These are phyloP conservation scores for Hermaeophaga mercurialis DNA, from an alignment of 2,888 invertebrate species.

Conservation along the genomic window DNA sequence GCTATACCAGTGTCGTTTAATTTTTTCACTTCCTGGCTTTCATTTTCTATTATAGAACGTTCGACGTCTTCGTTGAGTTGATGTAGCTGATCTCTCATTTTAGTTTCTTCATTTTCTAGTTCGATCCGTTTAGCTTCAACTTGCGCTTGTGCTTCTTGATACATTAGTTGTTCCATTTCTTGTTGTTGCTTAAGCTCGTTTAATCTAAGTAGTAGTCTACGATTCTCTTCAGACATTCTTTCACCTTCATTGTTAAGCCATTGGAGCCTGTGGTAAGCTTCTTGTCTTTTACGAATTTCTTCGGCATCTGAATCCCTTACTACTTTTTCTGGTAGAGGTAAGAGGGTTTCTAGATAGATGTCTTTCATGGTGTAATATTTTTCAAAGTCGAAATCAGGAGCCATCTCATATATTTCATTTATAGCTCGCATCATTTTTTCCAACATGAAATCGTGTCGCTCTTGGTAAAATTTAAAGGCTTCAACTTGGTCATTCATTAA, in stretches of 20 bases:
- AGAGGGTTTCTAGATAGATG: constrained; percentile 43
- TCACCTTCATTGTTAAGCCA: constrained; percentile 55
- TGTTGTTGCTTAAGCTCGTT: constrained; percentile 49
- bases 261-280: constrained; percentile 53
- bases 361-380: constrained; percentile 45
- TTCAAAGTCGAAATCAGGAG: constrained; percentile 54
- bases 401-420: constrained; percentile 50
- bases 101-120: constrained; percentile 48
- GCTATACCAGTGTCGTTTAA: constrained; percentile 25
- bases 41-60: constrained; percentile 48
- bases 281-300: constrained; percentile 49
- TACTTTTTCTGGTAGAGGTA: constrained; percentile 35
- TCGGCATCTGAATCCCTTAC: constrained; percentile 45
- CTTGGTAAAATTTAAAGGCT: constrained; percentile 48
- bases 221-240: constrained; percentile 53
- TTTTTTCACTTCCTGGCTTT: constrained; percentile 40
- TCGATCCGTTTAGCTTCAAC: constrained; percentile 37
- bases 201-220: constrained; percentile 46
- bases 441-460: constrained; percentile 43
- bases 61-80: constrained; percentile 49
- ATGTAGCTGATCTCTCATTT: constrained; percentile 48
- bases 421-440: constrained; percentile 52
- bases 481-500: constrained; percentile 55
- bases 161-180: constrained; percentile 42
- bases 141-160: constrained; percentile 41